These are phyloP conservation scores for Monopterus albus DNA, from an alignment of 2,113 vertebrate genomes.

Conservation along the genomic window DNA sequence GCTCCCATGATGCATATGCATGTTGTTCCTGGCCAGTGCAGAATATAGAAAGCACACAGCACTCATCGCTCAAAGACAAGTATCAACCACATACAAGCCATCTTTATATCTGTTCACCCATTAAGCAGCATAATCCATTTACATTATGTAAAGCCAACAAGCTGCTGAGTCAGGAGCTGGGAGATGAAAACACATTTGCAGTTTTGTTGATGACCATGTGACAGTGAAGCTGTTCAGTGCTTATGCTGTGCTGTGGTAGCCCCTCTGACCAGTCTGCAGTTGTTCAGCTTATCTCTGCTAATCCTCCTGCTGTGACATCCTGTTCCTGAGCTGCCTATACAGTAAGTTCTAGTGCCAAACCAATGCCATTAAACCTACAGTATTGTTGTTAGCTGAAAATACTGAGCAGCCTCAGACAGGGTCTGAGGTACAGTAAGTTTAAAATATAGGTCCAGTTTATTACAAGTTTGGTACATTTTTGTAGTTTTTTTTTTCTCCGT, in stretches of 20 bases:
- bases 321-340: slow-evolving; percentile 34
- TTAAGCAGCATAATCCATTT: not conserved
- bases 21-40: not conserved
- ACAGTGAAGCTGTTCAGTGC: slow-evolving; percentile 20
- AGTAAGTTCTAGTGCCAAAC: slow-evolving; percentile 24
- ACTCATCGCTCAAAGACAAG: not conserved
- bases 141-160: not conserved
- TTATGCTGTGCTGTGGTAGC: slow-evolving; percentile 19
- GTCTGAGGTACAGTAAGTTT: not conserved
- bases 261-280: slow-evolving; percentile 32
- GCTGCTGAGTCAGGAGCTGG: slow-evolving; percentile 9
- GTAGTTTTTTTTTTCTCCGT: not conserved
- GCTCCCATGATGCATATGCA: slow-evolving; percentile 21
- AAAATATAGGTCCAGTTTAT: not conserved
- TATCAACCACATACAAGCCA: not conserved
- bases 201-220: slow-evolving; percentile 39
- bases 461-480: not conserved
- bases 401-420: not conserved
- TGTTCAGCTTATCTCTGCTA: slow-evolving; percentile 62
- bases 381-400: slow-evolving; percentile 1
- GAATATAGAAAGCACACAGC: not conserved
- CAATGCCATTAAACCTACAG: slow-evolving; percentile 23
- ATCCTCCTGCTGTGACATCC: slow-evolving; percentile 57
- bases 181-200: slow-evolving; percentile 15
- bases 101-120: not conserved